A percentile compares a stretch with the other conserved stretches of the same genome.
These are phyloP conservation scores for Setophaga coronata DNA, from an alignment of 2,113 vertebrate species.

Conservation along the genomic window DNA sequence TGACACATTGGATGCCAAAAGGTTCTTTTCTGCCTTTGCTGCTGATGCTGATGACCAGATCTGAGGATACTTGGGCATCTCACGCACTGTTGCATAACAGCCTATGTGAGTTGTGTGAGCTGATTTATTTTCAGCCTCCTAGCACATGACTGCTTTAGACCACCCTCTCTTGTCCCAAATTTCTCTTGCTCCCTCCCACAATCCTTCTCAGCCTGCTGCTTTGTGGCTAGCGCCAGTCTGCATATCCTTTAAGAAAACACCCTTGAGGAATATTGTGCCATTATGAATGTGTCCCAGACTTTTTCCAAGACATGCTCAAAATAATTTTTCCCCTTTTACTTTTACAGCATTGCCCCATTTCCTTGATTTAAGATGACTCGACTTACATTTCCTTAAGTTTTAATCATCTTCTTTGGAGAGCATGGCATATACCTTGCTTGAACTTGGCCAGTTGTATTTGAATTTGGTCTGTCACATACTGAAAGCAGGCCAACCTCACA, in stretches of 20 bases:
- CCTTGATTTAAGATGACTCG: conserved; percentile 57
- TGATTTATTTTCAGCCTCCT: conserved; percentile 53
- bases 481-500: not conserved
- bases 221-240: conserved; percentile 2
- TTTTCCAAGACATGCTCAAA: conserved; percentile 20
- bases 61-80: not conserved
- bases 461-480: conserved; percentile 24
- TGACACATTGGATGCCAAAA: not conserved
- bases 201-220: not conserved
- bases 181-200: not conserved
- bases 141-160: conserved; percentile 44
- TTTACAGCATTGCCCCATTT: conserved; percentile 30
- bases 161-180: conserved; percentile 27
- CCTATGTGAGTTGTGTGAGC: not conserved
- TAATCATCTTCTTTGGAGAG: conserved; percentile 1
- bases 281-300: conserved; percentile 36
- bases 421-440: conserved; percentile 26
- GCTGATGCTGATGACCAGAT: not conserved
- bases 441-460: conserved; percentile 50
- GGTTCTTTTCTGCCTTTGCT: not conserved
- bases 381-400: conserved; percentile 30
- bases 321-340: not conserved
- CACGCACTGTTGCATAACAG: not conserved
- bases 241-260: conserved; percentile 38
- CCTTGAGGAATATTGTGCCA: conserved; percentile 12